Evolutionary conservation across 2,888 invertebrate genomes (phyloP).

Genomic region (Selenia dentaria): DNA sequence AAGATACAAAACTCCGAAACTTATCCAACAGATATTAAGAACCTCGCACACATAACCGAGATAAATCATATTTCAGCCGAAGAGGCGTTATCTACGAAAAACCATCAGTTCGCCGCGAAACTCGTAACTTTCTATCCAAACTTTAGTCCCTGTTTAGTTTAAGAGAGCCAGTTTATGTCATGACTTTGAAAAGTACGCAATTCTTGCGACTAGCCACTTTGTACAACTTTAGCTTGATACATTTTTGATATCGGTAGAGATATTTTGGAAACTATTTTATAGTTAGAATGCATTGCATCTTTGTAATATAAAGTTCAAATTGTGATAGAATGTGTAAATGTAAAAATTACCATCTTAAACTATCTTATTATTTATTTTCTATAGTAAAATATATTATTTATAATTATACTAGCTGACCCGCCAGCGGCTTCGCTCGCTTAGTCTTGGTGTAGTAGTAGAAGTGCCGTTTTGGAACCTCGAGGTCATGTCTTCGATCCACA

Average conservation of each 20-base stretch:
- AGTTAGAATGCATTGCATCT: too few relatives aligned
- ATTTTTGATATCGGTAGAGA: too few relatives aligned
- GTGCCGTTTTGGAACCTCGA: too few relatives aligned
- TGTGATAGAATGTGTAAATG: too few relatives aligned
- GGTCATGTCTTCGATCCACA: too few relatives aligned
- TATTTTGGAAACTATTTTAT: constrained; percentile 21
- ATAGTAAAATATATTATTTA: too few relatives aligned
- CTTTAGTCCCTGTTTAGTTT: constrained; percentile 70
- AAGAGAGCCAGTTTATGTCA: constrained; percentile 64
- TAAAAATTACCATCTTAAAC: too few relatives aligned
- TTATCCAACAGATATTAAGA: constrained; percentile 36
- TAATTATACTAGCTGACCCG: too few relatives aligned
- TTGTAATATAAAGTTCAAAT: too few relatives aligned
- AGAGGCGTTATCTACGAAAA: constrained; percentile 43
- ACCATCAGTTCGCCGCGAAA: constrained; percentile 39
- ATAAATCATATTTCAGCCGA: constrained; percentile 38
- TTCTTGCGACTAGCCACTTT: constrained; percentile 38
- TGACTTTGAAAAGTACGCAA: constrained; percentile 66
- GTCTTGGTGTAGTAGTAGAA: too few relatives aligned
- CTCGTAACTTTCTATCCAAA: constrained; percentile 55
- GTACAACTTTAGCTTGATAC: constrained; percentile 11
- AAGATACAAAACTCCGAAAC: constrained; percentile 24
- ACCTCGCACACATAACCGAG: constrained; percentile 30
- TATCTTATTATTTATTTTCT: too few relatives aligned
- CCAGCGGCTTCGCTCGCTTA: too few relatives aligned